Evolutionary conservation across 1,140 invertebrate species (phyloP).

Genomic region (Mactra quadrangularis): DNA sequence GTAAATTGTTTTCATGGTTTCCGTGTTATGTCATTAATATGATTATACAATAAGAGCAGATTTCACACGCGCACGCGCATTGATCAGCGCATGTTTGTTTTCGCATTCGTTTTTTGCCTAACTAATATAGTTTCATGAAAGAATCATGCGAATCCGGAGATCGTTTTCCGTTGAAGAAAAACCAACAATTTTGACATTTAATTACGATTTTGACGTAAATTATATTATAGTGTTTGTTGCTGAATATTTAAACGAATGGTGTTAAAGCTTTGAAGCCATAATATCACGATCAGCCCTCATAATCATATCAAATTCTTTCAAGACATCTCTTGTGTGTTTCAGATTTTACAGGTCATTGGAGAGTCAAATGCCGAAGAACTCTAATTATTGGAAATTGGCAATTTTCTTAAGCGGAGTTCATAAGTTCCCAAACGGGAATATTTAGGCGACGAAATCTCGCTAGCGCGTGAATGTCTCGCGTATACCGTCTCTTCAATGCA

Average conservation of each 20-base stretch:
- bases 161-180: neutral
- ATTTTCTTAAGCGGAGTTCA: conserved; percentile 56
- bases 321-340: conserved; percentile 3
- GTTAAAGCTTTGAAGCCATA: conserved; percentile 17
- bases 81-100: neutral
- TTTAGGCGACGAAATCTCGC: conserved; percentile 27
- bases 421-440: conserved; percentile 23
- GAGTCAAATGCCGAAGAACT: conserved; percentile 50
- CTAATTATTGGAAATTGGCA: conserved; percentile 59
- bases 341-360: conserved; percentile 58
- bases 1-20: too few relatives aligned
- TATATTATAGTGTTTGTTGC: neutral
- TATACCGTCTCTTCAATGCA: conserved; percentile 40
- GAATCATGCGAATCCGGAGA: neutral
- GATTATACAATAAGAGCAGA: too few relatives aligned
- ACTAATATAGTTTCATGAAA: neutral
- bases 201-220: conserved; percentile 15
- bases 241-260: neutral
- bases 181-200: conserved; percentile 40
- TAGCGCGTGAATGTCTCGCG: conserved; percentile 45
- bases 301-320: neutral
- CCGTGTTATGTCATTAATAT: too few relatives aligned
- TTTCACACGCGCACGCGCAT: too few relatives aligned
- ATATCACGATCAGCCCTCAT: conserved; percentile 33
- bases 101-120: neutral